Percentiles rank a stretch among this genome's conserved stretches.
phyloP scores from a whole-genome alignment of 2,797 vertebrate species.

The Oryzias sinensis region DNA sequence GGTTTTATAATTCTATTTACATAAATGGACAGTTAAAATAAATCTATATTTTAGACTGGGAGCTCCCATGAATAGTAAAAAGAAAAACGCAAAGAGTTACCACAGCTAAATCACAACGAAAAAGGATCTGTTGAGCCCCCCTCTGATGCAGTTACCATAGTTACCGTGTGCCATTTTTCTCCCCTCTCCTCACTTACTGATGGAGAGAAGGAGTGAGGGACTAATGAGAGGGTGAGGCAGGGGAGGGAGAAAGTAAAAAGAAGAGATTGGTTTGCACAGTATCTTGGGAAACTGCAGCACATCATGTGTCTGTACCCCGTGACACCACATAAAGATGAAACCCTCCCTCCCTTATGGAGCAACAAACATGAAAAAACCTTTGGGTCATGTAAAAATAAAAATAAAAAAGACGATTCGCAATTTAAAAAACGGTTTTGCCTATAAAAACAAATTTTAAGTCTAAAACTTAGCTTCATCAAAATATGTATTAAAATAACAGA shows the following conservation, averaged over 20 bases:
- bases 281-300: slow-evolving; percentile 56
- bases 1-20: background rate
- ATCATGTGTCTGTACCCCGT: slow-evolving; percentile 36
- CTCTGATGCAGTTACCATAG: slow-evolving; percentile 81
- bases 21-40: slow-evolving; percentile 7
- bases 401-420: too few relatives aligned
- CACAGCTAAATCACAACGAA: slow-evolving; percentile 32
- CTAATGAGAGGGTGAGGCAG: slow-evolving; percentile 23
- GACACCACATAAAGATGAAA: slow-evolving; percentile 36
- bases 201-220: slow-evolving; percentile 50
- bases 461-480: too few relatives aligned
- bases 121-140: slow-evolving; percentile 55
- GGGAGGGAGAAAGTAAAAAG: slow-evolving; percentile 38
- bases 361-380: background rate
- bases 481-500: too few relatives aligned
- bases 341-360: slow-evolving; percentile 56
- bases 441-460: too few relatives aligned
- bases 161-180: slow-evolving; percentile 78
- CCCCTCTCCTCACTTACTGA: slow-evolving; percentile 46
- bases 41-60: slow-evolving; percentile 10
- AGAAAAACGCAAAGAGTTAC: background rate
- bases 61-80: background rate
- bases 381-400: too few relatives aligned
- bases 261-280: slow-evolving; percentile 52
- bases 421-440: too few relatives aligned